Evolutionary conservation across 2,113 vertebrate genomes (phyloP).

Genomic region (Apaloderma vittatum): DNA sequence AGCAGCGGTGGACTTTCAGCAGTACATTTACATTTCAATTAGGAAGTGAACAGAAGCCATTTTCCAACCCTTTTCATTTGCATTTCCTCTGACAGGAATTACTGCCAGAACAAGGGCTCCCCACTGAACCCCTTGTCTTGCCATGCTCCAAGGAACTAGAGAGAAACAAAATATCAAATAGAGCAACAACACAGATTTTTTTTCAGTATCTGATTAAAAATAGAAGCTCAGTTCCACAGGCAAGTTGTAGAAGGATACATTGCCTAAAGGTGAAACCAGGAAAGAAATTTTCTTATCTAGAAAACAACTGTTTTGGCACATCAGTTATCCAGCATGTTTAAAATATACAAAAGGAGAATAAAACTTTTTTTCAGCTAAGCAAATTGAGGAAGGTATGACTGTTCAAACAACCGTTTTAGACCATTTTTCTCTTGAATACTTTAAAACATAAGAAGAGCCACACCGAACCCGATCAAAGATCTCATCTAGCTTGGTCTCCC

Average conservation of each 20-base stretch:
- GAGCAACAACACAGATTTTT: background rate
- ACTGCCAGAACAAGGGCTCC: background rate
- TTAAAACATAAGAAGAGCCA: background rate
- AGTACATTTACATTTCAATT: conserved; percentile 38
- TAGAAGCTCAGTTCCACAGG: background rate
- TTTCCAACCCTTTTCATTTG: conserved; percentile 5
- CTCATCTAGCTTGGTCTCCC: background rate
- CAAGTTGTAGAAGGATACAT: background rate
- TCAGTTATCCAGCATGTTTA: background rate
- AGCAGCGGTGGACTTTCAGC: background rate
- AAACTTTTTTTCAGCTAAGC: background rate
- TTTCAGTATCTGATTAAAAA: background rate
- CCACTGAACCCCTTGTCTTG: background rate
- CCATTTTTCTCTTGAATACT: background rate
- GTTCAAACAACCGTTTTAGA: background rate
- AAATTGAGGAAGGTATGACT: background rate
- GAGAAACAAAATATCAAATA: background rate
- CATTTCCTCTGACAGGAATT: conserved; percentile 35
- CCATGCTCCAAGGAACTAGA: background rate
- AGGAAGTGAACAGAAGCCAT: conserved; percentile 19
- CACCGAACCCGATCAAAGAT: background rate
- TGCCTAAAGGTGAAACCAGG: background rate
- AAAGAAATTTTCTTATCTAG: background rate
- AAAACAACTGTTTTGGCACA: background rate
- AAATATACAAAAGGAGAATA: background rate